Conservation (phyloP, 1,140 invertebrate genomes). For the Parapsyche elsis region DNA sequence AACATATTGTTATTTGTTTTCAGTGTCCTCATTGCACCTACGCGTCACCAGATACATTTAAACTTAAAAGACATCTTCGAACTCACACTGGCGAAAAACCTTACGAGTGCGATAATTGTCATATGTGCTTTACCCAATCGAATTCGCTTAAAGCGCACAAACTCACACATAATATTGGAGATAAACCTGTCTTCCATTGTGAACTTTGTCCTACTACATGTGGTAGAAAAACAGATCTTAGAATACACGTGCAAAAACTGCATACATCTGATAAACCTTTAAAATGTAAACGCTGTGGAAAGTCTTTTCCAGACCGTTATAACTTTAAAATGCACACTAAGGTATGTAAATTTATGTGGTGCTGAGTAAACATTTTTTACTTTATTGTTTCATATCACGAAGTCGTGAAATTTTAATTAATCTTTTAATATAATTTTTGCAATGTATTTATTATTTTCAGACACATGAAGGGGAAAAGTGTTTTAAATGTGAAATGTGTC, state of each 20-base stretch:
- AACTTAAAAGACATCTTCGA: slow-evolving; percentile 93
- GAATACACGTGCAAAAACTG: slow-evolving; percentile 96
- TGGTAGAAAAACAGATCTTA: slow-evolving; percentile 94
- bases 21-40: slow-evolving; percentile 97
- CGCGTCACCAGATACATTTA: slow-evolving; percentile 97
- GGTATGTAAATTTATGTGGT: slow-evolving; percentile 57
- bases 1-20: slow-evolving; percentile 56
- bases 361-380: background rate
- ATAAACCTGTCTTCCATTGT: slow-evolving; percentile 96
- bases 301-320: slow-evolving; percentile 90
- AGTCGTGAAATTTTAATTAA: too few relatives aligned
- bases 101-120: slow-evolving; percentile 94
- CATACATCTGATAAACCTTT: slow-evolving; percentile 94
- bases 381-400: too few relatives aligned
- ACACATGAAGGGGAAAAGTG: slow-evolving; percentile 98
- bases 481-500: slow-evolving; percentile 94
- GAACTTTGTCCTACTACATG: slow-evolving; percentile 96
- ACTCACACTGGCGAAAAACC: slow-evolving; percentile 95
- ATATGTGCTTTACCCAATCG: slow-evolving; percentile 93
- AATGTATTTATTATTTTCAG: slow-evolving; percentile 61
- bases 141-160: slow-evolving; percentile 96
- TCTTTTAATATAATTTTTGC: too few relatives aligned
- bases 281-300: slow-evolving; percentile 92
- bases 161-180: slow-evolving; percentile 91
- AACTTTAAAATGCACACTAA: slow-evolving; percentile 76